Evolutionary conservation across 2,113 vertebrate species (phyloP), one percentile per base, ranked within the genome.

Genomic region (Podarcis cretensis): DNA sequence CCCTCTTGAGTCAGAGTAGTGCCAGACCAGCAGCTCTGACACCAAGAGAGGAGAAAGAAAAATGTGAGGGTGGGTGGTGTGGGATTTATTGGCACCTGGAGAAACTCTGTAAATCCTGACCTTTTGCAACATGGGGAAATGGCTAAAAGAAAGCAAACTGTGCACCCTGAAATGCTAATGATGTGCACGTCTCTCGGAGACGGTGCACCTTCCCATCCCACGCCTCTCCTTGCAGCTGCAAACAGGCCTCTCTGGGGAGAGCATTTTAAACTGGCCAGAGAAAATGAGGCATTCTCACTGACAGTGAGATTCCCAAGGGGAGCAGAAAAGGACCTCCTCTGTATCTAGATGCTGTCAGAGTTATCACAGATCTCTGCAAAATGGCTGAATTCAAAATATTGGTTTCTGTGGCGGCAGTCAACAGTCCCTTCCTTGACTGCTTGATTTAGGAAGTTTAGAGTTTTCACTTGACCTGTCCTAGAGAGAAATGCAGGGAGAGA

Each of bases 361-460:
- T 84, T 90, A 27, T 78, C 59, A 65, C 1, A 76, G 35, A 25
- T 84, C 81, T 92, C 89, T 73, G 89, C 48, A 54, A 92, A 87
- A 4, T 57, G 1, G 2, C 71, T 91, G 86, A 68, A 43, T 80
- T 71, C 30, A 69, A 71, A 87, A 68, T 59, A 65, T 3, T 4
- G 10, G 30, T 80, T 66, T 75, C 87, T 91, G 16, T 76, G 40
- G 27, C 14, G 32, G 0, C 84, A 84, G 59, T 40, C 59, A 79
- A 54, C 25, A 69, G 81, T 48, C 12, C 74, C 2, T 68, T 30
- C 6, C n/a, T 81, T 66, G 57, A 68, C 77, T 68, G 57, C 76
- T 89, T 43, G 37, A 54, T 32, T 74, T 30, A 30, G 57, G 54
- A 76, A 85, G 54, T 63, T 57, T 83, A 68, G 48, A 30, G 76